These are phyloP conservation scores for Cyprinella venusta DNA, from an alignment of 2,797 vertebrate species.

Conservation along the genomic window DNA sequence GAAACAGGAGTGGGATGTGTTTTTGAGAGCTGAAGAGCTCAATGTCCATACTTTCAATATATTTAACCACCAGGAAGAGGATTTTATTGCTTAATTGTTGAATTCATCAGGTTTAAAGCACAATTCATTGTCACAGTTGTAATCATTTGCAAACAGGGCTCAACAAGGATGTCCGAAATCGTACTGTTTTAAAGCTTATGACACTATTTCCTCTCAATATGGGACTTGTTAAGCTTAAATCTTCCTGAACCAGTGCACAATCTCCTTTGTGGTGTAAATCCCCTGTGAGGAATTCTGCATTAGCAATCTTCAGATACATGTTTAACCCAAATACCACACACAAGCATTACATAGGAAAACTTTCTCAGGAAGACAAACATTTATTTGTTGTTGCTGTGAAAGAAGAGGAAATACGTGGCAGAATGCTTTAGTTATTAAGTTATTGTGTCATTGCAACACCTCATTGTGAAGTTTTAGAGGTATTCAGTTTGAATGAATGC, in stretches of 20 bases:
- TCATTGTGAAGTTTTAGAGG: not conserved
- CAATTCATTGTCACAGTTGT: not conserved
- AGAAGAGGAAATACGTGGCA: conserved; percentile 19
- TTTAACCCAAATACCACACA: conserved; percentile 29
- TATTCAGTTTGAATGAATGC: conserved; percentile 12
- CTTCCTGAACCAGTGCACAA: conserved; percentile 6
- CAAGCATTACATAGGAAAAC: not conserved
- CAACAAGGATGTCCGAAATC: not conserved
- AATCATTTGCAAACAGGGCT: not conserved
- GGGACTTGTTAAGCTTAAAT: conserved; percentile 23
- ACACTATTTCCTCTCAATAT: not conserved
- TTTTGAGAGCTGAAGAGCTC: not conserved
- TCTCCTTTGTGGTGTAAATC: conserved; percentile 26
- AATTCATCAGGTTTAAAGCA: not conserved
- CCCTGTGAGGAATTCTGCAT: conserved; percentile 28
- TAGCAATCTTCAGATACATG: conserved; percentile 10
- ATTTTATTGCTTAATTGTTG: not conserved
- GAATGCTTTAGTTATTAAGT: conserved; percentile 9
- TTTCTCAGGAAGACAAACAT: conserved; percentile 1
- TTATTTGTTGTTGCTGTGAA: conserved; percentile 5
- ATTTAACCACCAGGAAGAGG: conserved; percentile 9
- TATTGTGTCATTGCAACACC: conserved; percentile 18
- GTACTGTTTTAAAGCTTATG: conserved; percentile 3
- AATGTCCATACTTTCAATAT: not conserved
- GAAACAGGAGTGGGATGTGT: not conserved